Evolutionary conservation across 1,140 invertebrate genomes (phyloP), one percentile per base, ranked within the genome.

Genomic region (Aleiodes sp.): DNA sequence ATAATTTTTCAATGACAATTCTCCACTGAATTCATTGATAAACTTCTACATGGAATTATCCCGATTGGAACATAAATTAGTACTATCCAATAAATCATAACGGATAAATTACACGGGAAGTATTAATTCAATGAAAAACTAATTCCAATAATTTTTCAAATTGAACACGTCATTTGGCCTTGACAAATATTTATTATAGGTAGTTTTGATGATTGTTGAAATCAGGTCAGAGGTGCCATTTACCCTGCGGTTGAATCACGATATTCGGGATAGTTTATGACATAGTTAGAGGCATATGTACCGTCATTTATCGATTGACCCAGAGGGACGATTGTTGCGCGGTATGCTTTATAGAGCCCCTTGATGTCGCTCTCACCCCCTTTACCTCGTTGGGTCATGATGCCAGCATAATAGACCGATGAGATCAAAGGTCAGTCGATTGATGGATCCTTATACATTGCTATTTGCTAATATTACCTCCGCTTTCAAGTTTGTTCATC

Each of bases 301-400:
- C 46, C 46, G 46, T 26, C 46, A 52, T 52, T 24, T 52, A 52
- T 52, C 46, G 46, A 52, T 52, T 52, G 46, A 52, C 46, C 46
- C 46, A n/a, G 46, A 19, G 46, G 46, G 46, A 52, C 26, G 46
- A 52, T 52, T 52, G 46, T 52, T 8, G 16, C 46, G 3, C 9
- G 16, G 46, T 52, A 52, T 52, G 46, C 46, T 52, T 52, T 52
- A 52, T 21, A 52, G 10, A 52, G 21, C 46, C 46, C 10, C 16
- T 52, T 52, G 46, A 21, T 24, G 4, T 12, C 46, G 7, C 46
- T 35, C 31, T 10, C 31, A 4, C 31, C 31, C 31, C 31, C 31
- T 10, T 10, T 10, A 4, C 31, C 31, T 10, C 31, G 31, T 10
- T 35, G 19, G 46, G 26, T 52, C 10, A 52, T 52, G 21, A 16